These are phyloP conservation scores for Varecia variegata DNA, from an alignment of 2,797 vertebrate species.

Conservation along the genomic window DNA sequence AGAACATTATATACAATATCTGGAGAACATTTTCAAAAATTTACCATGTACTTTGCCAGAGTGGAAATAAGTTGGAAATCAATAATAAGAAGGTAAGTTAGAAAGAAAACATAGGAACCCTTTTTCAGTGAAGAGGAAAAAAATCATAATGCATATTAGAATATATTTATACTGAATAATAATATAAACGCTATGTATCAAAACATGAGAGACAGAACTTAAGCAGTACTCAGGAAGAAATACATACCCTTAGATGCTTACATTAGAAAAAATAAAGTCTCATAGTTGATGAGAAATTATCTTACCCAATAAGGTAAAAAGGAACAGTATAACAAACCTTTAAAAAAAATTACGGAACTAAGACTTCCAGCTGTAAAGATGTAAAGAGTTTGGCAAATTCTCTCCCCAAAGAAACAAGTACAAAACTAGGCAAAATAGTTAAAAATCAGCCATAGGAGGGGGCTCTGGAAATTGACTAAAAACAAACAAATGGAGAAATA, in stretches of 20 bases:
- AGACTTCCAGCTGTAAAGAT: not conserved
- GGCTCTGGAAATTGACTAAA: not conserved
- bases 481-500: not conserved
- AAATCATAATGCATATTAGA: not conserved
- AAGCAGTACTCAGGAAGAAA: not conserved
- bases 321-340: not conserved
- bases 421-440: not conserved
- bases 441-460: not conserved
- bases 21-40: not conserved
- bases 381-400: not conserved
- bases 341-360: not conserved
- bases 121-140: not conserved
- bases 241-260: not conserved
- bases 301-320: not conserved
- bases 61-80: not conserved
- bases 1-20: not conserved
- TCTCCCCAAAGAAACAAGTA: not conserved
- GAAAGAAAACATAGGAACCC: not conserved
- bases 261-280: not conserved
- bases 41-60: not conserved
- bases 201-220: not conserved
- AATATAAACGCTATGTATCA: not conserved
- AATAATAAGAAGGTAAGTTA: not conserved
- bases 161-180: not conserved
- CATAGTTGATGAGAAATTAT: not conserved